A percentile compares a stretch with the other conserved stretches of the same genome.
Conservation (phyloP, 2,113 vertebrate genomes). For the Garra rufa region DNA sequence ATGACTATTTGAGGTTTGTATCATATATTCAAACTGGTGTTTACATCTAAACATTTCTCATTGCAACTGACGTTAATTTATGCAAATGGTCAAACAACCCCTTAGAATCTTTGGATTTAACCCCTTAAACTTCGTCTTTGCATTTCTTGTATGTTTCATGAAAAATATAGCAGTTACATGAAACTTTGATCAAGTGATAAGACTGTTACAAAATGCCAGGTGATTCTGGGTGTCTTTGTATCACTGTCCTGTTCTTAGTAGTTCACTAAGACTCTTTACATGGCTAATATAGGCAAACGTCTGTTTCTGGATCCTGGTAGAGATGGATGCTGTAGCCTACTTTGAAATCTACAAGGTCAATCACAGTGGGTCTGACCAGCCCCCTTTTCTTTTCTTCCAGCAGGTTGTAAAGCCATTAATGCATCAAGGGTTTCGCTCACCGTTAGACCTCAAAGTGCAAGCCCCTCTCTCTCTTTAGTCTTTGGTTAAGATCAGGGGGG, state of each 20-base stretch:
- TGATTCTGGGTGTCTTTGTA: background rate
- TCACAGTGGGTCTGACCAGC: constrained; percentile 47
- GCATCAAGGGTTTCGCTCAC: constrained; percentile 59
- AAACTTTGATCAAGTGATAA: background rate
- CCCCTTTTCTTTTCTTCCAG: constrained; percentile 65
- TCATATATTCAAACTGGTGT: background rate
- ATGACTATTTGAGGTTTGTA: background rate
- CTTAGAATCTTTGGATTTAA: too few species aligned
- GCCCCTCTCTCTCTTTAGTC: constrained; percentile 53
- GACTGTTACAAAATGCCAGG: background rate
- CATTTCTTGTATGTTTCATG: background rate
- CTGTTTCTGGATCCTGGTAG: constrained; percentile 1
- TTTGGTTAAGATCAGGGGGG: constrained; percentile 54
- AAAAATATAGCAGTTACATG: background rate
- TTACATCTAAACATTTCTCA: background rate
- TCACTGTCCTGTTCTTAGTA: constrained; percentile 21
- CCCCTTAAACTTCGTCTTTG: background rate
- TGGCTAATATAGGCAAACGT: background rate
- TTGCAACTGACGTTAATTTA: background rate
- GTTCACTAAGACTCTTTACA: background rate
- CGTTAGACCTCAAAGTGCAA: constrained; percentile 52
- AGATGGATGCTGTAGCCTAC: constrained; percentile 46
- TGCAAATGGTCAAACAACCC: background rate
- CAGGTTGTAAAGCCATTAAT: constrained; percentile 77
- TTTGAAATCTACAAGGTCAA: constrained; percentile 49